phyloP scores from a whole-genome alignment of 1,140 invertebrate genomes.

The Meloidogyne exigua region DNA sequence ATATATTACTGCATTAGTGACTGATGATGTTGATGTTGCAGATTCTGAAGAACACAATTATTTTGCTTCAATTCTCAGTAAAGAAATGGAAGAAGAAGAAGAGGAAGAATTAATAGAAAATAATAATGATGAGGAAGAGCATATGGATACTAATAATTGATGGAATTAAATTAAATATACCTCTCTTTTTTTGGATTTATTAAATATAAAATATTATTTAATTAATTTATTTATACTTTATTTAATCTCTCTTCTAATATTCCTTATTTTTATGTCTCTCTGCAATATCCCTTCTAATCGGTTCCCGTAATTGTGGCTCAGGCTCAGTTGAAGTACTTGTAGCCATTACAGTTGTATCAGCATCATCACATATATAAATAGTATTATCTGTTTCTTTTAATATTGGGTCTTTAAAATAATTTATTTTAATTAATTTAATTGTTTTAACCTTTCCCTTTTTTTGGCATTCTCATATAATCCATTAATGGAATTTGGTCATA shows the following conservation, averaged over 20 bases:
- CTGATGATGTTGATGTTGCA: constrained; percentile 15
- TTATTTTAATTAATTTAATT: neutral
- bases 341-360: neutral
- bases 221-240: no score
- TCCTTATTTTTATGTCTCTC: neutral
- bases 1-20: constrained; percentile 24
- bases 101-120: constrained; percentile 5
- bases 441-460: neutral
- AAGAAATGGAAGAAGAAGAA: constrained; percentile 26
- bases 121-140: neutral
- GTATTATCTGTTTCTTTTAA: neutral
- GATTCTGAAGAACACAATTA: constrained; percentile 24
- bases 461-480: neutral
- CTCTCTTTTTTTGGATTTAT: no score
- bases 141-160: neutral
- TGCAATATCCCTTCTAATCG: neutral
- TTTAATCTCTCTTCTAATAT: neutral
- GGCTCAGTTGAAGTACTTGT: neutral
- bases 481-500: neutral
- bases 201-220: no score
- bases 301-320: neutral
- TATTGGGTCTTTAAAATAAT: neutral
- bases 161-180: no score
- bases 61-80: constrained; percentile 22
- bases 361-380: neutral